phyloP scores from a whole-genome alignment of 2,888 invertebrate species.

The Spicauda simplicius region DNA sequence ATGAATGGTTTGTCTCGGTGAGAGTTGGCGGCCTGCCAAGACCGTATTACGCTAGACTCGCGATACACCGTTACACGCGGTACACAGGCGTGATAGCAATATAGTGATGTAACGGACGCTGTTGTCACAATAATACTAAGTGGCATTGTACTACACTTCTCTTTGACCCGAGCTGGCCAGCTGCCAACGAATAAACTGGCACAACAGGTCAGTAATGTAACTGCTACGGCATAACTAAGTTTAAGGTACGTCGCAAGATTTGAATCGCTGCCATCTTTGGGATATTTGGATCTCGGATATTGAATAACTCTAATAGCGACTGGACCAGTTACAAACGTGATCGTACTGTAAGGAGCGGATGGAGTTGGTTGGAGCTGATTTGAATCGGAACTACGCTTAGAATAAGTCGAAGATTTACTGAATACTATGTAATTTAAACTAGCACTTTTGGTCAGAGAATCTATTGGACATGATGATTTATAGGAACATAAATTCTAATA shows the following conservation, averaged over 20 bases:
- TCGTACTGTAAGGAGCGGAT: neutral
- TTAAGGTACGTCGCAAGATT: constrained; percentile 7
- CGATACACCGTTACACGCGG: constrained; percentile 5
- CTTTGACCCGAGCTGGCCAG: constrained; percentile 17
- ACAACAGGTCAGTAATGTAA: constrained; percentile 27
- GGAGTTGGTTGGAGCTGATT: neutral
- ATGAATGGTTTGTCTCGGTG: constrained; percentile 16
- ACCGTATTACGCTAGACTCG: constrained; percentile 1
- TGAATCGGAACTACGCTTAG: neutral
- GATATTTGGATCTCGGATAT: constrained; percentile 10
- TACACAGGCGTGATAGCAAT: neutral
- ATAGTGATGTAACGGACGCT: neutral
- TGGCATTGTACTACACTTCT: constrained; percentile 15
- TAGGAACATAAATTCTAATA: no score
- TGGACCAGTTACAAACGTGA: neutral
- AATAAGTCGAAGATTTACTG: neutral
- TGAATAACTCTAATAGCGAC: neutral
- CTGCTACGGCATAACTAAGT: constrained; percentile 2
- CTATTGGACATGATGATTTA: no score
- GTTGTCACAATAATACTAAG: constrained; percentile 23
- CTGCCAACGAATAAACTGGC: constrained; percentile 13
- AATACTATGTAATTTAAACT: neutral
- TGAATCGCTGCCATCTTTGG: constrained; percentile 17
- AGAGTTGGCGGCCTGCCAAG: constrained; percentile 8
- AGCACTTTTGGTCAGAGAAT: neutral